A percentile compares a stretch with the other conserved stretches of the same genome.
phyloP scores from a whole-genome alignment of 2,888 invertebrate genomes.

The Argynnis bischoffii region DNA sequence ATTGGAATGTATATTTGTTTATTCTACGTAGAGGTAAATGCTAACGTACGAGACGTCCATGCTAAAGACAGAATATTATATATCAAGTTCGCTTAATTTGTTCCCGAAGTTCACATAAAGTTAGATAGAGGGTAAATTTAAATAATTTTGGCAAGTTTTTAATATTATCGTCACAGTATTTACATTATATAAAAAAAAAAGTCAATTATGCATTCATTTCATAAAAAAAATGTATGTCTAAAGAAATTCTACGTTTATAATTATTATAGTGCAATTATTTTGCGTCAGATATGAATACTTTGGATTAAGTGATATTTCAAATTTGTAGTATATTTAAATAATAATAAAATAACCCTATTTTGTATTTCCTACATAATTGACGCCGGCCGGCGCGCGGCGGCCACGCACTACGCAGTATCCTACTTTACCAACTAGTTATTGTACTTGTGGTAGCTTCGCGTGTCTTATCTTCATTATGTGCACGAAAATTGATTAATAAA shows the following conservation, averaged over 20 bases:
- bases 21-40: slow-evolving; percentile 60
- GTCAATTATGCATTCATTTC: background rate
- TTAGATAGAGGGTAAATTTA: slow-evolving; percentile 19
- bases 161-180: slow-evolving; percentile 4
- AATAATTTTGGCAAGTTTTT: slow-evolving; percentile 23
- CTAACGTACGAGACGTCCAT: slow-evolving; percentile 43
- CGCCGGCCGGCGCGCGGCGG: slow-evolving; percentile 47
- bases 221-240: background rate
- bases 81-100: slow-evolving; percentile 62
- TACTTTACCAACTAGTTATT: slow-evolving; percentile 68
- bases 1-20: slow-evolving; percentile 65
- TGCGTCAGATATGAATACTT: background rate
- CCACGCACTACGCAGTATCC: slow-evolving; percentile 53
- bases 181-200: background rate
- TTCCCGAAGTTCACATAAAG: slow-evolving; percentile 55
- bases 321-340: slow-evolving; percentile 21
- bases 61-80: slow-evolving; percentile 40
- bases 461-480: slow-evolving; percentile 44
- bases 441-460: slow-evolving; percentile 70
- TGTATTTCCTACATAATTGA: slow-evolving; percentile 62
- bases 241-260: too few species aligned
- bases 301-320: background rate
- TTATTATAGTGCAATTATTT: too few species aligned
- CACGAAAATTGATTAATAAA: slow-evolving; percentile 39
- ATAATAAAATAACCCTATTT: slow-evolving; percentile 28